These are phyloP conservation scores for Lasioglossum morio DNA, from an alignment of 2,888 invertebrate genomes.

Conservation along the genomic window DNA sequence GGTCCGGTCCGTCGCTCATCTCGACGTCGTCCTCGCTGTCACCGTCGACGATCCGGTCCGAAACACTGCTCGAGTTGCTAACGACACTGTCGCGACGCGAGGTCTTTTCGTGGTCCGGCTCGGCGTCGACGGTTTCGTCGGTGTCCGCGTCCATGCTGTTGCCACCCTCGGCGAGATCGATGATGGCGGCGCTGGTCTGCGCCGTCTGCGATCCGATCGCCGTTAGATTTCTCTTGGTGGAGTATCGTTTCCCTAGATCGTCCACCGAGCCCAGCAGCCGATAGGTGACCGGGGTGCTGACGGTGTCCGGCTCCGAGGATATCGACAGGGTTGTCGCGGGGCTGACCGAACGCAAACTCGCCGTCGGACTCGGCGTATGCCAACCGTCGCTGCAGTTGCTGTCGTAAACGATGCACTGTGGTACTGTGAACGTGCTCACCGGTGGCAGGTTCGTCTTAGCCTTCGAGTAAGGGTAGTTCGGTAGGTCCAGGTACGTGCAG, in stretches of 20 bases:
- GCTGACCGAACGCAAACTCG: conserved; percentile 81
- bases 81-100: conserved; percentile 71
- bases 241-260: conserved; percentile 43
- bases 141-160: conserved; percentile 59
- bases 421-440: conserved; percentile 69
- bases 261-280: conserved; percentile 53
- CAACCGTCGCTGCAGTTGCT: conserved; percentile 82
- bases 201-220: conserved; percentile 16
- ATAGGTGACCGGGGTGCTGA: conserved; percentile 55
- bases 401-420: conserved; percentile 70
- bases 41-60: conserved; percentile 72
- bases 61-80: conserved; percentile 75
- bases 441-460: conserved; percentile 78
- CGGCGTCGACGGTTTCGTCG: conserved; percentile 39
- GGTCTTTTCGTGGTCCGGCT: conserved; percentile 61
- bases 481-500: conserved; percentile 79
- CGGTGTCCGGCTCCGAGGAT: conserved; percentile 77
- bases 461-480: conserved; percentile 77
- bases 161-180: conserved; percentile 61
- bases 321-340: conserved; percentile 79
- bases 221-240: conserved; percentile 37
- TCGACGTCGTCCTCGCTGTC: conserved; percentile 80
- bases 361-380: conserved; percentile 83
- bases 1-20: conserved; percentile 75
- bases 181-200: conserved; percentile 33